These are phyloP conservation scores for Plagodis pulveraria DNA, from an alignment of 2,888 invertebrate genomes.

Conservation along the genomic window DNA sequence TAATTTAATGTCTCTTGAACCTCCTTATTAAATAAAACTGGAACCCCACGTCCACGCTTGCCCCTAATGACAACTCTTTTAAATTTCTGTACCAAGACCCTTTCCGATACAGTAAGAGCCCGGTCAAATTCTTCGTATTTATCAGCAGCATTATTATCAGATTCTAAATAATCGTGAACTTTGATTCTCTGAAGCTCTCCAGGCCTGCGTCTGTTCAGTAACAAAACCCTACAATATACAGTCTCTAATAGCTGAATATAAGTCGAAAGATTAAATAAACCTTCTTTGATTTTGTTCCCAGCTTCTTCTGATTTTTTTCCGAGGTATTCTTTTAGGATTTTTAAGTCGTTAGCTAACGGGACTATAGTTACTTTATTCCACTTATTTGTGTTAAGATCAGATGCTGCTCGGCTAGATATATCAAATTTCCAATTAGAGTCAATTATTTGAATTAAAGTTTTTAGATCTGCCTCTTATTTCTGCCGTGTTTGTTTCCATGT, in stretches of 20 bases:
- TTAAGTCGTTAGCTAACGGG: constrained; percentile 39
- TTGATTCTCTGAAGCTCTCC: constrained; percentile 41
- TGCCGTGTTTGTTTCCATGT: constrained; percentile 6
- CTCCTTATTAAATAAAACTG: constrained; percentile 43
- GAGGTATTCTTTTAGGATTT: constrained; percentile 1
- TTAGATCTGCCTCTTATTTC: constrained; percentile 1
- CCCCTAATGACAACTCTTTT: constrained; percentile 45
- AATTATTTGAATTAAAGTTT: not conserved
- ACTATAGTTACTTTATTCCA: constrained; percentile 41
- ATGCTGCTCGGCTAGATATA: constrained; percentile 41
- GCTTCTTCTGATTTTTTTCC: constrained; percentile 29
- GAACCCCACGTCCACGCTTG: constrained; percentile 43
- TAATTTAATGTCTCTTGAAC: constrained; percentile 38
- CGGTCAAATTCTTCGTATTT: constrained; percentile 34
- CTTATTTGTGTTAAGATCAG: constrained; percentile 39
- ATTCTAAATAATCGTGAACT: constrained; percentile 34
- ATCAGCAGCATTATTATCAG: constrained; percentile 10
- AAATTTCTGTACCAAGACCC: constrained; percentile 40
- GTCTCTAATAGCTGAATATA: constrained; percentile 40
- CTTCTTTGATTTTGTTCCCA: constrained; percentile 36
- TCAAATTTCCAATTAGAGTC: not conserved
- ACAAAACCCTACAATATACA: constrained; percentile 38
- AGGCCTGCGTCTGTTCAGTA: constrained; percentile 40
- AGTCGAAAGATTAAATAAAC: constrained; percentile 27
- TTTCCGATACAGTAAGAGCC: constrained; percentile 36